Evolutionary conservation across 2,113 vertebrate species (phyloP), one percentile per base, ranked within the genome.

Genomic region (Hippocampus mohnikei): DNA sequence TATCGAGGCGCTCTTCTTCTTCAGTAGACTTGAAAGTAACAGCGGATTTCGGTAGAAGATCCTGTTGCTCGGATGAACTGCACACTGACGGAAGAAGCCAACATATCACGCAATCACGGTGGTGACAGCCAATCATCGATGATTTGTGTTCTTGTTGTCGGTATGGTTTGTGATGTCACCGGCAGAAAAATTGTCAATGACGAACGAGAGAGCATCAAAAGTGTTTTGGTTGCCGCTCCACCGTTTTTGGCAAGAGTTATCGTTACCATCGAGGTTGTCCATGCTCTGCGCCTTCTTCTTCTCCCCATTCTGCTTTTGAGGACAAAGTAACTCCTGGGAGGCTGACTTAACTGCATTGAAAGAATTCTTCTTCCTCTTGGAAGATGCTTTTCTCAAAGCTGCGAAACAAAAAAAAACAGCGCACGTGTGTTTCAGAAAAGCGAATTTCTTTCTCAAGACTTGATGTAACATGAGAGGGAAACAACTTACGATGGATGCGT

Each of bases 341-440:
- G 91, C 84, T 0, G 95, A 95, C 81, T 95, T 95, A 3, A 86
- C 69, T 1, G 92, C 90, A 0, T 92, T 83, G 8, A 98, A 89
- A 11, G 95, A 97, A 80, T 84, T 92, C 81, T 88, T 94, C 67
- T 94, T 91, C 80, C 92, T 95, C 84, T 93, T 96, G 41, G 95
- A 96, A 55, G 96, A 96, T 0, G 94, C 91, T 62, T 94, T 89
- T 81, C 93, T 94, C 66, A 96, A 80, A 81, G 92, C 97, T 98
- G 70, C 56, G 56, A 44, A 10, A 53, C 21, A 65, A 46, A 33
- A 33, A 33, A 37, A 37, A 44, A 16, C 2, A 68, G 12, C 37
- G 25, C 20, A 2, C 66, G 29, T 2, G 1, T 0, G 7, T 27
- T 12, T 42, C 23, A 21, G 41, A 9, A 2, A 7, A 73, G 18